phyloP scores from a whole-genome alignment of 2,113 vertebrate species.

The Condylura cristata region DNA sequence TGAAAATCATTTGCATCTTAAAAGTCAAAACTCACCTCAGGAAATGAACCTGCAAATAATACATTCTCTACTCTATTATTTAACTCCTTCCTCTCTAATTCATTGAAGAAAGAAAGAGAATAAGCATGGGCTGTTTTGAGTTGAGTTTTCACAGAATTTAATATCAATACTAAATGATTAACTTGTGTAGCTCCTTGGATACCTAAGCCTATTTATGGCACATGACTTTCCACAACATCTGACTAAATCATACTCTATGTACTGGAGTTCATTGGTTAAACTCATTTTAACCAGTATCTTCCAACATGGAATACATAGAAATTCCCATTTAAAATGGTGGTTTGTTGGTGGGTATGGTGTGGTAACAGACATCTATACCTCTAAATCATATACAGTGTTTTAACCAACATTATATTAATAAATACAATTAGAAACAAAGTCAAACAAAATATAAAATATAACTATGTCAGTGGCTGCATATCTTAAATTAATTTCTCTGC shows the following conservation, averaged over 20 bases:
- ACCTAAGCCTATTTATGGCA: neutral
- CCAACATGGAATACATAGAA: neutral
- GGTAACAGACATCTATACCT: neutral
- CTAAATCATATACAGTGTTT: too few species aligned
- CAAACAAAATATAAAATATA: too few species aligned
- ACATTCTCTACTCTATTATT: neutral
- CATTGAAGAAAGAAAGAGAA: neutral
- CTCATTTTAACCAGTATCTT: neutral
- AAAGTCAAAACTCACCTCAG: neutral
- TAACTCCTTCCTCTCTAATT: neutral
- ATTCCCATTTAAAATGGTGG: slow-evolving; percentile 4
- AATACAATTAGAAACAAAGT: too few species aligned
- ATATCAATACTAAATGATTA: neutral
- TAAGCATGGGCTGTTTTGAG: neutral
- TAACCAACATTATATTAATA: too few species aligned
- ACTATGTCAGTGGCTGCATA: neutral
- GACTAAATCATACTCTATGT: neutral
- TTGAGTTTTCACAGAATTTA: neutral
- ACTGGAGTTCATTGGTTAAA: neutral
- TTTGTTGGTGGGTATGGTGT: too few species aligned
- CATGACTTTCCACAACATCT: neutral
- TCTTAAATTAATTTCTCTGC: neutral
- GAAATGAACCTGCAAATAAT: neutral
- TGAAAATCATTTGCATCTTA: neutral
- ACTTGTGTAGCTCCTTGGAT: neutral